A percentile compares a stretch with the other conserved stretches of the same genome.
Conservation (phyloP, 2,113 vertebrate species). For the Hystrix cristata region DNA sequence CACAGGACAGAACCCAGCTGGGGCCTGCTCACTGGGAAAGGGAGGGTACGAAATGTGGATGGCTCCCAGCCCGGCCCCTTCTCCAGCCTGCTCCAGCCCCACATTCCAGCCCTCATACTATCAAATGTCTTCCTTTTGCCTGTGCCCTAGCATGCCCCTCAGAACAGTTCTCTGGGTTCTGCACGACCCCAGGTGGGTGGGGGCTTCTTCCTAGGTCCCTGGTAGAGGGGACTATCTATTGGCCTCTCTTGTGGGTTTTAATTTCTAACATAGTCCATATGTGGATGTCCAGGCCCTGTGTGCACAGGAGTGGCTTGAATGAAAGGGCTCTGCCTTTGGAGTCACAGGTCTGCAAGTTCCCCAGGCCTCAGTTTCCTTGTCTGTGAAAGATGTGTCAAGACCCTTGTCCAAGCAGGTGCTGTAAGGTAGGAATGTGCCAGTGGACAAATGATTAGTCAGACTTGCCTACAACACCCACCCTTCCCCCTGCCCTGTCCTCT, state of each 20-base stretch:
- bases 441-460: accelerated
- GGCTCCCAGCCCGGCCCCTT: background rate
- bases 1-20: background rate
- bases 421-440: accelerated
- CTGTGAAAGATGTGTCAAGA: background rate
- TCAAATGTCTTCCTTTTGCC: background rate
- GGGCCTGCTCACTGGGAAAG: background rate
- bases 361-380: background rate
- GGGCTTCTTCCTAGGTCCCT: background rate
- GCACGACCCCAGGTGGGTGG: background rate
- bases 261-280: accelerated
- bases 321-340: too few relatives aligned
- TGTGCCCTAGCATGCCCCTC: accelerated
- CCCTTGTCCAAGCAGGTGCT: background rate
- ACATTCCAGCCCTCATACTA: accelerated
- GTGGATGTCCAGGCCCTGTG: too few relatives aligned
- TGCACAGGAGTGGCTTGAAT: background rate
- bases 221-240: background rate
- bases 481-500: background rate
- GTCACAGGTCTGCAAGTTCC: accelerated
- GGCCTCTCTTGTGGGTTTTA: background rate
- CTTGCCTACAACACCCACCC: accelerated
- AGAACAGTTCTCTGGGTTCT: background rate
- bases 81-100: background rate
- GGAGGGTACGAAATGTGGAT: background rate